Percentiles rank a stretch among this genome's conserved stretches.
phyloP scores from a whole-genome alignment of 2,113 vertebrate genomes.

The Garra rufa region DNA sequence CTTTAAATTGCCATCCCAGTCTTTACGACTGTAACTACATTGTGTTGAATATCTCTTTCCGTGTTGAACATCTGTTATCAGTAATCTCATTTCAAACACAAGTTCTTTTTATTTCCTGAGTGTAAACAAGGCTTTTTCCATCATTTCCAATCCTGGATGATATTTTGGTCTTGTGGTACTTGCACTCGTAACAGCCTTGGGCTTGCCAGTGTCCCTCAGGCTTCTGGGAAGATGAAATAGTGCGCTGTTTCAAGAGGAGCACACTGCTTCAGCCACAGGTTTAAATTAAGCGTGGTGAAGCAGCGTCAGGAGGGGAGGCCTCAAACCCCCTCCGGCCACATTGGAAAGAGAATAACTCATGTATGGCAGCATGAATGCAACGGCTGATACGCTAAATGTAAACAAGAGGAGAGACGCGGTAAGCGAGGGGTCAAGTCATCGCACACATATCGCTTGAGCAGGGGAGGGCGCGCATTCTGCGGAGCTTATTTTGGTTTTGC shows the following conservation, averaged over 20 bases:
- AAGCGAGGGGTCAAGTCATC: neutral
- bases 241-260: conserved; percentile 71
- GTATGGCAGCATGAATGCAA: conserved; percentile 62
- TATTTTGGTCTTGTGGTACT: conserved; percentile 80
- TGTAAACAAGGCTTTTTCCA: conserved; percentile 73
- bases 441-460: neutral
- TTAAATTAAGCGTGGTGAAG: conserved; percentile 79
- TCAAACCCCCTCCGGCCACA: conserved; percentile 16
- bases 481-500: conserved; percentile 26
- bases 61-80: neutral
- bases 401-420: neutral
- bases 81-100: conserved; percentile 61
- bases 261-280: conserved; percentile 77
- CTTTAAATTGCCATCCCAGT: neutral
- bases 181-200: conserved; percentile 65
- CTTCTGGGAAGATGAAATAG: conserved; percentile 72
- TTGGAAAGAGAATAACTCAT: conserved; percentile 69
- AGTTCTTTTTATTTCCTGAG: conserved; percentile 65
- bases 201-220: conserved; percentile 75
- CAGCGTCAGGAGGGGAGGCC: conserved; percentile 26
- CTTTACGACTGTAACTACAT: neutral
- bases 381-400: conserved; percentile 54
- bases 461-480: neutral
- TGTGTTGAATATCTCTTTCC: neutral
- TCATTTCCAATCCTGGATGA: conserved; percentile 64